Evolutionary conservation across 2,797 vertebrate species (phyloP), one percentile per base, ranked within the genome.

Genomic region (Chelonia mydas): DNA sequence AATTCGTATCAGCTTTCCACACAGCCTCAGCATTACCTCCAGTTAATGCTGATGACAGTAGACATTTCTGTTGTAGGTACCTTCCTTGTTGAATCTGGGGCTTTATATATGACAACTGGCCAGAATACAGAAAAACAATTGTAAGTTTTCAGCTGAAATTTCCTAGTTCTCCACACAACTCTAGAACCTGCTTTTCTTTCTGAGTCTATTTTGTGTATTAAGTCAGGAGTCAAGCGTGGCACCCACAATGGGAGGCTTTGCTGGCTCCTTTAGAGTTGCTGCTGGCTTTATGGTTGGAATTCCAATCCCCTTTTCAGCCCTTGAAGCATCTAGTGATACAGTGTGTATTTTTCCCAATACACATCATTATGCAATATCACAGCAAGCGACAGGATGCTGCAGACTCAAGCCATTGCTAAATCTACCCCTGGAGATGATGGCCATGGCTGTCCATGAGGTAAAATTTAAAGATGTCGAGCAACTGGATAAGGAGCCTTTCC

Each of bases 1-100:
- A 97, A 96, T 79, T 97, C 89, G 86, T 86, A 96, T 19, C 31
- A 33, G n/a, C 83, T 95, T 96, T 95, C 82, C 93, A 90, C 27
- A 16, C 41, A 49, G 74, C 74, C 74, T 47, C 16, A 10, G 27
- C 74, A 31, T 82, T 96, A 95, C 88, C 95, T 79, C 76, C 47
- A 90, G 96, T 27, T 5, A 37, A 33, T 79, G 16, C 16, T 49
- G 59, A 54, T 94, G 95, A 91, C 93, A 27, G 25, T 76, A 3
- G 12, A 92, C 53, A 95, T 57, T 97, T 97, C 94, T 95, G 82
- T 80, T 82, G n/a, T 47, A 1, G 7, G 53, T 37, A 10, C 51
- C 45, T 77, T 28, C 45, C 74, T 77, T 9, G 15, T 7, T 49
- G 45, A 77, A 49, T 28, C 13, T 41, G n/a, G 25, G 15, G 45